phyloP scores from a whole-genome alignment of 2,888 invertebrate species.

The Cephus pygmeus region DNA sequence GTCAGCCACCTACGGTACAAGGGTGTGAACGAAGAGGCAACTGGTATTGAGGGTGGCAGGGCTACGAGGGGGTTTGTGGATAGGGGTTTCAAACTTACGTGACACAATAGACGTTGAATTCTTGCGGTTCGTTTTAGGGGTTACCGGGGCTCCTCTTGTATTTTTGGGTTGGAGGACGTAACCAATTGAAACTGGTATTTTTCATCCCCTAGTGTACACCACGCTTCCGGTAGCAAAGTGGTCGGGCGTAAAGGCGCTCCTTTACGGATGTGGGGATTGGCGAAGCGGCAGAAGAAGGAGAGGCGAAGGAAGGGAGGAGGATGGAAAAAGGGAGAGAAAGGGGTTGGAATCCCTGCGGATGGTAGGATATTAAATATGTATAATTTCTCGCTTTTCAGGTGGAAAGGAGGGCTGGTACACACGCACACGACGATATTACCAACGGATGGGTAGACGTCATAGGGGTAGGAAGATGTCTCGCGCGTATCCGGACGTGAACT shows the following conservation, averaged over 20 bases:
- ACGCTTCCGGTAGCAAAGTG: not conserved
- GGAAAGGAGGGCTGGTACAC: not conserved
- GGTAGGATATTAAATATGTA: slow-evolving; percentile 33
- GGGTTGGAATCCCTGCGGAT: slow-evolving; percentile 22
- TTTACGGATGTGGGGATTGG: not conserved
- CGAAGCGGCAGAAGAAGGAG: not conserved
- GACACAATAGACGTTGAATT: not conserved
- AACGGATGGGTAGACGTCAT: not conserved
- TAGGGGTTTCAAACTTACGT: not conserved
- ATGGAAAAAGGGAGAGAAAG: not conserved
- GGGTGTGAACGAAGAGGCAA: not conserved
- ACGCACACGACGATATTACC: not conserved
- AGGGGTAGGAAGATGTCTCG: not conserved
- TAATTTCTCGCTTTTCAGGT: slow-evolving; percentile 31
- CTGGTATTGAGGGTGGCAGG: not conserved
- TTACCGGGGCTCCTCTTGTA: not conserved
- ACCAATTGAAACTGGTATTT: not conserved
- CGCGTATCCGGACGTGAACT: not conserved
- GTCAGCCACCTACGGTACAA: not conserved
- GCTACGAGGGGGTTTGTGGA: too few species aligned
- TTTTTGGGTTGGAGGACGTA: not conserved
- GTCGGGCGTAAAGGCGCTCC: not conserved
- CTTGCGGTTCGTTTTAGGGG: not conserved
- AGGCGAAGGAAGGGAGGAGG: too few species aligned
- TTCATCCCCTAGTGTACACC: not conserved